A percentile compares a stretch with the other conserved stretches of the same genome.
phyloP scores from a whole-genome alignment of 2,797 vertebrate species.

The Danio aesculapii region DNA sequence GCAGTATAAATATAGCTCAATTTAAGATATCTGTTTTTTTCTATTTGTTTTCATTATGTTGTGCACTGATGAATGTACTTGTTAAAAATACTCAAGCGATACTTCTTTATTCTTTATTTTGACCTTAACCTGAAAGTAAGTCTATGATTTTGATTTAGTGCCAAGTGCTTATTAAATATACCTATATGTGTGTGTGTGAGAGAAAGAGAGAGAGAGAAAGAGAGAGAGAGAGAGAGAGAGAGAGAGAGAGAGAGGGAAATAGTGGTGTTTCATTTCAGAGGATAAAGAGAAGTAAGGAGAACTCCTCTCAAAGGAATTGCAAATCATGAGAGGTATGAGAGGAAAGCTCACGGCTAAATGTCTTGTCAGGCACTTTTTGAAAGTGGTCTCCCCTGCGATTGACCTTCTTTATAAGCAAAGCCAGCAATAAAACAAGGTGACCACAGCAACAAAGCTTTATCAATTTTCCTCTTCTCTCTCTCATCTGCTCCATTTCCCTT shows the following conservation, averaged over 20 bases:
- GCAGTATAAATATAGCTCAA: neutral
- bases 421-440: slow-evolving; percentile 46
- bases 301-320: slow-evolving; percentile 52
- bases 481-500: neutral
- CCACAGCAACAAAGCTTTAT: neutral
- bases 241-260: slow-evolving; percentile 42
- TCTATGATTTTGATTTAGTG: slow-evolving; percentile 58
- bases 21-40: neutral
- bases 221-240: too few species aligned
- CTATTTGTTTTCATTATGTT: neutral
- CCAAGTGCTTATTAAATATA: slow-evolving; percentile 58
- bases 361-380: slow-evolving; percentile 53
- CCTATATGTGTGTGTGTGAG: neutral
- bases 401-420: slow-evolving; percentile 48
- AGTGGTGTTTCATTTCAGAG: slow-evolving; percentile 46
- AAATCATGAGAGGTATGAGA: slow-evolving; percentile 34
- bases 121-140: slow-evolving; percentile 61
- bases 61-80: neutral
- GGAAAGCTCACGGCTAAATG: slow-evolving; percentile 53
- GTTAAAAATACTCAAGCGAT: neutral
- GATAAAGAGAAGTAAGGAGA: slow-evolving; percentile 55
- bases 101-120: slow-evolving; percentile 26
- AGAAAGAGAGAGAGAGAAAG: too few species aligned
- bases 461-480: neutral
- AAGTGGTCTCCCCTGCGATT: slow-evolving; percentile 32